Evolutionary conservation across 2,888 invertebrate species (phyloP), one percentile per base, ranked within the genome.

Genomic region (Blera fallax): DNA sequence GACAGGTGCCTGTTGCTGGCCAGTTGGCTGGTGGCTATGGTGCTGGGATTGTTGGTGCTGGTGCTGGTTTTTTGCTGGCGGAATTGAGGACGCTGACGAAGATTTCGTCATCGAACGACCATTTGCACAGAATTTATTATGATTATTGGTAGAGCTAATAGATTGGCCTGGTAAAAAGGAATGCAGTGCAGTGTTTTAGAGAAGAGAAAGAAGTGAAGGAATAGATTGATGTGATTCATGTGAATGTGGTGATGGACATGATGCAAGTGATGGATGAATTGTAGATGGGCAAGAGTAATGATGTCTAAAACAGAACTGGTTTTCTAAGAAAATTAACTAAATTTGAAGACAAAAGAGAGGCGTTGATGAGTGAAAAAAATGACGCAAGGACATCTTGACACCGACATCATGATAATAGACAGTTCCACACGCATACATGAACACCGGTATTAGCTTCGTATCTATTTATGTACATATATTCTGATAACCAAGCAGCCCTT

Each of bases 11-110:
- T 62, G 88, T 50, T 87, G 87, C 32, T 43, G 73, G 54, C 34
- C 50, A 58, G 72, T 62, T 62, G 72, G 88, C 81, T 82, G 88
- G 74, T 76, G 40, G 37, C 45, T 62, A 29, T 43, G 69, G 14
- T 72, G 69, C 48, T 67, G 77, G 60, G 16, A 27, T 87, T 87
- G 83, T 88, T 88, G 87, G 88, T 89, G 83, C 82, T 89, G 83
- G 34, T 73, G 62, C 16, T 67, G 76, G 34, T 69, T 70, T 78
- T 62, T 84, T 76, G 77, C 34, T 16, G 80, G 72, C 74, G 34
- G 72, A 56, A 78, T 69, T 56, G 84, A 76, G 72, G 87, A 87
- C 77, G 88, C 18, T 27, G 72, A 81, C 72, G 81, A 76, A 6
- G 84, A 80, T 58, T 80, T 87, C 34, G 62, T 77, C 85, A 72